Percentiles rank a stretch among this genome's conserved stretches.
phyloP scores from a whole-genome alignment of 2,113 vertebrate genomes.

The Protobothrops mucrosquamatus region DNA sequence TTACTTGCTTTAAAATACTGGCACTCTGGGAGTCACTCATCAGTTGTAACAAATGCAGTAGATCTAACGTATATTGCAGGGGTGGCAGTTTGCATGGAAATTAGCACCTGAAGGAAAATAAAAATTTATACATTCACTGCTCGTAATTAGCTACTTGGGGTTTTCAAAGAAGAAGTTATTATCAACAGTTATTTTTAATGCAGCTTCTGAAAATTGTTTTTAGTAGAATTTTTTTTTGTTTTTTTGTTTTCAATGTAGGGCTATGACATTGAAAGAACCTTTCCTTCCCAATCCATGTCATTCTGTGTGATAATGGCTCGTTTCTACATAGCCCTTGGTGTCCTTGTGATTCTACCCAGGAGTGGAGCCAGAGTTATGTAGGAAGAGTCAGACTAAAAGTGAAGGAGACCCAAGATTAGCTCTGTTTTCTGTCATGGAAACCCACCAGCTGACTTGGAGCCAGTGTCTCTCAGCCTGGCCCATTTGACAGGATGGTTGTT shows the following conservation, averaged over 20 bases:
- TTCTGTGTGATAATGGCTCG: neutral
- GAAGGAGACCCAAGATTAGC: neutral
- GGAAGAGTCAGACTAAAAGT: neutral
- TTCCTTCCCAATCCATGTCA: neutral
- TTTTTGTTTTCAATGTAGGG: constrained; percentile 1
- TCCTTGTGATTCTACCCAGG: neutral
- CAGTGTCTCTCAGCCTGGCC: neutral
- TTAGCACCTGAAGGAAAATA: constrained; percentile 52
- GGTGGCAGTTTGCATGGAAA: constrained; percentile 58
- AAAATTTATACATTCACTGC: constrained; percentile 41
- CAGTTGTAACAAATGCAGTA: constrained; percentile 12
- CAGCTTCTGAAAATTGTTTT: constrained; percentile 18
- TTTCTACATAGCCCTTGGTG: neutral
- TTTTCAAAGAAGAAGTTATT: constrained; percentile 54
- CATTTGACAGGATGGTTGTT: neutral
- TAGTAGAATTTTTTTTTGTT: constrained; percentile 17
- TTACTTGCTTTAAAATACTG: constrained; percentile 37
- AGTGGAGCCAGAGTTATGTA: neutral
- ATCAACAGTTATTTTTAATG: constrained; percentile 52
- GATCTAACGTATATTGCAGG: constrained; percentile 29
- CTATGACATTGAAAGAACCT: neutral
- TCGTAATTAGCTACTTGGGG: constrained; percentile 51
- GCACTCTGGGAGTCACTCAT: neutral
- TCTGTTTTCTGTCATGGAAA: neutral
- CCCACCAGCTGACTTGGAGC: neutral